phyloP scores from a whole-genome alignment of 2,113 vertebrate genomes.

The Salvator merianae region DNA sequence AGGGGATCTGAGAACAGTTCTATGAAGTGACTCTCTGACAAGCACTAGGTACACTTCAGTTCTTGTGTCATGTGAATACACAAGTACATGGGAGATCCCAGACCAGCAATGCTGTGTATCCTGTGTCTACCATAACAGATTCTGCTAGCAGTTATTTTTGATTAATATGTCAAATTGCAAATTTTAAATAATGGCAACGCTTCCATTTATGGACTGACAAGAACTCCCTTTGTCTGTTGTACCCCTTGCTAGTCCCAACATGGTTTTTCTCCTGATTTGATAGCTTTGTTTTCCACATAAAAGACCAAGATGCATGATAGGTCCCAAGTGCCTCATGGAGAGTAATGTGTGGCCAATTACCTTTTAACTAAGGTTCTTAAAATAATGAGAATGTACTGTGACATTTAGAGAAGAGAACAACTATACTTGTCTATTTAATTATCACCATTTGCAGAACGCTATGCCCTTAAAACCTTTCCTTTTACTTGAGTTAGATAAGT shows the following conservation, averaged over 20 bases:
- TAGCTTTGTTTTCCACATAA: constrained; percentile 20
- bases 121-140: not conserved
- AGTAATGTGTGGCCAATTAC: constrained; percentile 43
- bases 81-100: no score
- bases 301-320: not conserved
- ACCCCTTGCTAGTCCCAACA: no score
- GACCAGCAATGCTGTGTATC: no score
- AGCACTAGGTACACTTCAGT: no score
- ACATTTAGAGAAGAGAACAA: constrained; percentile 56
- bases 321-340: not conserved
- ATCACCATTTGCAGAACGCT: constrained; percentile 37
- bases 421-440: constrained; percentile 53
- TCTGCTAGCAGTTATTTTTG: no score
- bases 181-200: no score
- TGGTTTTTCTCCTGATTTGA: not conserved
- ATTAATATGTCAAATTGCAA: no score
- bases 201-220: no score
- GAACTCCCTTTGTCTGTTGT: no score
- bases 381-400: constrained; percentile 42
- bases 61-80: no score
- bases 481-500: constrained; percentile 22
- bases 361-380: constrained; percentile 19
- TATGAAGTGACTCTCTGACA: no score
- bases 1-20: no score
- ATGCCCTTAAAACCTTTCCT: not conserved